These are phyloP conservation scores for Pachyramphus minor DNA, from an alignment of 2,113 vertebrate species.

Conservation along the genomic window DNA sequence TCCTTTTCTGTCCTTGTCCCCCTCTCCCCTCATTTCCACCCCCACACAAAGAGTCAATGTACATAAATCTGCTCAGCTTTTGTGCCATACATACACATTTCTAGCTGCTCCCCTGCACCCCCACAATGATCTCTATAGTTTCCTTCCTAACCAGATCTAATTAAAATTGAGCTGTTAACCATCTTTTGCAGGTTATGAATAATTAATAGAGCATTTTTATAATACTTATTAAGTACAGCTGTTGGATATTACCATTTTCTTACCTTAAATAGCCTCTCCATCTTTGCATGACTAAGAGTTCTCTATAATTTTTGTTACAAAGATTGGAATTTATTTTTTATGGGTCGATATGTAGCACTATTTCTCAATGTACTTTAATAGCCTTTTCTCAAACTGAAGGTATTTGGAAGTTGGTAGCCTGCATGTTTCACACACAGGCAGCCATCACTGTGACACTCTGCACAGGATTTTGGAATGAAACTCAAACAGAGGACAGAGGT, in stretches of 20 bases:
- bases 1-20: not conserved
- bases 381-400: not conserved
- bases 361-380: not conserved
- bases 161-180: constrained; percentile 12
- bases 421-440: not conserved
- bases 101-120: not conserved
- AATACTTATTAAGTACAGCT: not conserved
- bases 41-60: not conserved
- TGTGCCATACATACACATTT: not conserved
- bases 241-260: not conserved
- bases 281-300: not conserved
- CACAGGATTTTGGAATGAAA: not conserved
- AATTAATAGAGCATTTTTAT: not conserved
- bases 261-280: not conserved
- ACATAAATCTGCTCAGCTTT: not conserved
- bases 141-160: not conserved
- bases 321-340: not conserved
- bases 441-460: not conserved
- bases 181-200: not conserved
- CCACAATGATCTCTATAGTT: not conserved
- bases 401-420: not conserved
- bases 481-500: not conserved
- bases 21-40: not conserved
- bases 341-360: not conserved
- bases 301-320: not conserved